These are phyloP conservation scores for Dasysyrphus tricinctus DNA, from an alignment of 2,888 invertebrate species.

Conservation along the genomic window DNA sequence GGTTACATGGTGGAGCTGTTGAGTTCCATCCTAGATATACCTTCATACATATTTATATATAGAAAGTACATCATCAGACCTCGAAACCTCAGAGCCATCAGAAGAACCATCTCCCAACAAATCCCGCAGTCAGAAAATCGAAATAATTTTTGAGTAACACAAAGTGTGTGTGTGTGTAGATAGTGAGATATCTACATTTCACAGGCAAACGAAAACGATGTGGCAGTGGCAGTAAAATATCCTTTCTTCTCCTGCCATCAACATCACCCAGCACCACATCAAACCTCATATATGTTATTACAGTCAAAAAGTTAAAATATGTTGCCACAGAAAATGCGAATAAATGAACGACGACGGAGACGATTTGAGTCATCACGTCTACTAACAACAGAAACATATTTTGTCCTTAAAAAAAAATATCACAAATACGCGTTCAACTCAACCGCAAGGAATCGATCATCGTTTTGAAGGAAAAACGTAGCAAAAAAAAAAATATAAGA, in stretches of 20 bases:
- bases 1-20: neutral
- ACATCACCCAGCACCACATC: constrained; percentile 13
- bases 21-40: neutral
- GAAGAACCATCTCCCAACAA: constrained; percentile 7
- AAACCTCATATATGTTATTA: constrained; percentile 57
- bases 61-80: constrained; percentile 20
- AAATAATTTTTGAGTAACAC: constrained; percentile 25
- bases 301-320: constrained; percentile 61
- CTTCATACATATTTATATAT: neutral
- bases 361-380: constrained; percentile 68
- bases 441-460: constrained; percentile 70
- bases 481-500: constrained; percentile 1
- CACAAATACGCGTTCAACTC: constrained; percentile 45
- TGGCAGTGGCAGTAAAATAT: constrained; percentile 28
- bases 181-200: constrained; percentile 14
- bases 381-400: constrained; percentile 54
- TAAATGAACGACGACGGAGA: constrained; percentile 55
- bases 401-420: constrained; percentile 13
- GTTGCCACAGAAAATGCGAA: constrained; percentile 46
- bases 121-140: constrained; percentile 33
- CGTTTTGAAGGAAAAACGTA: constrained; percentile 29
- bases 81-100: constrained; percentile 27
- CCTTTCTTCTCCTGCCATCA: constrained; percentile 14
- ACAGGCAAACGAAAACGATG: constrained; percentile 3
- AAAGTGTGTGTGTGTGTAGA: neutral